Conservation (phyloP, 2,113 vertebrate species). For the Myocastor coypus region DNA sequence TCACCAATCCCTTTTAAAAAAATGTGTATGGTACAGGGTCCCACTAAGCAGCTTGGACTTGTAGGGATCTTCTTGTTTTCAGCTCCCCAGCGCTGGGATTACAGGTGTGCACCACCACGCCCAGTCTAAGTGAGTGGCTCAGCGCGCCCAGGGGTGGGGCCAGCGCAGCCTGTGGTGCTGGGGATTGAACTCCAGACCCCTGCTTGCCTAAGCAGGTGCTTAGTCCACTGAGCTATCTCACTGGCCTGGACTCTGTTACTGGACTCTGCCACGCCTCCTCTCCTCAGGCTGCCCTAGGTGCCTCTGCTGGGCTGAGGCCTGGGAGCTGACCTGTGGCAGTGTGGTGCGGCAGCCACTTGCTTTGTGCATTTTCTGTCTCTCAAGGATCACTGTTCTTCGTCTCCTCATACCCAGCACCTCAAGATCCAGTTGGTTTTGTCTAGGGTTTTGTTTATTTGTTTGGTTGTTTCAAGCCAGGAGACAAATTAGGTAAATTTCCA, state of each 20-base stretch:
- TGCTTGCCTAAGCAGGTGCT: too few species aligned
- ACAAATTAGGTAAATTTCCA: constrained; percentile 1
- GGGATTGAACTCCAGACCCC: too few species aligned
- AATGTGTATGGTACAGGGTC: too few species aligned
- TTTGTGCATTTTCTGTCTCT: not conserved
- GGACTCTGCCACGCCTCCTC: not conserved
- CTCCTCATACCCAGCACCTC: not conserved
- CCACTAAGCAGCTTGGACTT: too few species aligned
- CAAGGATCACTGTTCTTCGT: not conserved
- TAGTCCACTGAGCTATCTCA: not conserved
- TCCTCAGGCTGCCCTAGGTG: not conserved
- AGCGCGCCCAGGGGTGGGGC: too few species aligned
- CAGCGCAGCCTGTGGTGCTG: too few species aligned
- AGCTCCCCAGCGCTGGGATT: too few species aligned
- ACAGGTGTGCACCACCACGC: too few species aligned
- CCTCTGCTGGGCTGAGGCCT: not conserved
- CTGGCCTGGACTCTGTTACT: not conserved
- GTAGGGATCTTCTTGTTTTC: too few species aligned
- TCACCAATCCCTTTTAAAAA: too few species aligned
- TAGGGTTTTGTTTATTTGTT: not conserved
- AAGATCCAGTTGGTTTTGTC: not conserved
- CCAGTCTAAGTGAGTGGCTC: too few species aligned
- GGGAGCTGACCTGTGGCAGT: not conserved
- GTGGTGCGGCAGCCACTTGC: not conserved
- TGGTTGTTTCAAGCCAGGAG: not conserved